phyloP scores from a whole-genome alignment of 2,113 vertebrate genomes.

The Varanus salvator region DNA sequence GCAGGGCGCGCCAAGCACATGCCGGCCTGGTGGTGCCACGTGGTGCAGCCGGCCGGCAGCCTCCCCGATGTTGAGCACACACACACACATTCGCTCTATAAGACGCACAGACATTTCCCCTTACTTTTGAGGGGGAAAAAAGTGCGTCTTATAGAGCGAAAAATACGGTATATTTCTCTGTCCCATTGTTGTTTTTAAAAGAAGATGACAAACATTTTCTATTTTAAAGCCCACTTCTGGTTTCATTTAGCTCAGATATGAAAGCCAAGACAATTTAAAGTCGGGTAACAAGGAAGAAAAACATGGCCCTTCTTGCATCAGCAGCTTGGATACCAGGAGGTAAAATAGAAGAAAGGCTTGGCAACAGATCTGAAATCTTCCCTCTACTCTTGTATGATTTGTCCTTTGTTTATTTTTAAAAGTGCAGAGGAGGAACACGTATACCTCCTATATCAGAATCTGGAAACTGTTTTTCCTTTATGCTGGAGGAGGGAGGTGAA shows the following conservation, averaged over 20 bases:
- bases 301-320: background rate
- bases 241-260: background rate
- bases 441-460: background rate
- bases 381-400: background rate
- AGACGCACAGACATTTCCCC: too few relatives aligned
- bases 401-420: background rate
- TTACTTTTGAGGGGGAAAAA: too few relatives aligned
- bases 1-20: too few relatives aligned
- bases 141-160: too few relatives aligned
- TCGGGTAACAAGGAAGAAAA: background rate
- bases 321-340: background rate
- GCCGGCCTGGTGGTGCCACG: too few relatives aligned
- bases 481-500: background rate
- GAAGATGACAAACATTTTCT: background rate
- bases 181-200: background rate
- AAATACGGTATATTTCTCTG: background rate
- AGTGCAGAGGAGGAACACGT: background rate
- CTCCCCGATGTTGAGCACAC: too few relatives aligned
- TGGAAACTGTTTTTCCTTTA: background rate
- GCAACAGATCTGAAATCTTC: background rate
- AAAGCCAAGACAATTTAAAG: background rate
- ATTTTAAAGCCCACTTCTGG: background rate
- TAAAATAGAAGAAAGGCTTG: background rate
- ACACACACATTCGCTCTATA: too few relatives aligned
- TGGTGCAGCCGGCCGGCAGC: too few relatives aligned